phyloP scores from a whole-genome alignment of 1,140 invertebrate species.

The Drosophila paulistorum region DNA sequence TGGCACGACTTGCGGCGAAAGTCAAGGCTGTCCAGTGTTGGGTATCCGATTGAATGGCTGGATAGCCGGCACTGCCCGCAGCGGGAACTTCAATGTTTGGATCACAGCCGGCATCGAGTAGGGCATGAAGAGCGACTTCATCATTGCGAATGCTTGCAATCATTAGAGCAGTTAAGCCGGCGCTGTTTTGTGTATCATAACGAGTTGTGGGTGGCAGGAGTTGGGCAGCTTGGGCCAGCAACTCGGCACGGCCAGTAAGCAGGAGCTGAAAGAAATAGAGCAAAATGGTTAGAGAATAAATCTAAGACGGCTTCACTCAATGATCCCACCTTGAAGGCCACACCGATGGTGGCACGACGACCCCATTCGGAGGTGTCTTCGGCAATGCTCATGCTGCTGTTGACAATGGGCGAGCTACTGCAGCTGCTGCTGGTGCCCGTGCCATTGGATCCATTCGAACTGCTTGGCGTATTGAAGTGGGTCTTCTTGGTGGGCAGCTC shows the following conservation, averaged over 20 bases:
- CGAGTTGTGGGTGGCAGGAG: constrained; percentile 89
- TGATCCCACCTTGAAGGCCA: constrained; percentile 87
- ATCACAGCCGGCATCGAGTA: constrained; percentile 91
- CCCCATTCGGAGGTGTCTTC: constrained; percentile 82
- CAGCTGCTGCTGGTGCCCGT: constrained; percentile 52
- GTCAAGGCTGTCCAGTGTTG: constrained; percentile 92
- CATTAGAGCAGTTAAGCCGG: constrained; percentile 92
- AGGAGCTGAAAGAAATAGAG: constrained; percentile 84
- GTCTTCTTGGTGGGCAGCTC: constrained; percentile 83
- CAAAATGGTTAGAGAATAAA: too few species aligned
- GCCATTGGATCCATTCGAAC: constrained; percentile 9
- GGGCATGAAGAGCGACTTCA: constrained; percentile 87
- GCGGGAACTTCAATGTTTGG: constrained; percentile 88
- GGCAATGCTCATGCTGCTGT: constrained; percentile 48
- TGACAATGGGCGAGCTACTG: constrained; percentile 50
- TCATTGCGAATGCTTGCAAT: constrained; percentile 91
- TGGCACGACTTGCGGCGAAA: constrained; percentile 87
- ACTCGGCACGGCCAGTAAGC: constrained; percentile 89
- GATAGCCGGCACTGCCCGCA: constrained; percentile 69
- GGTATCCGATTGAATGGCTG: constrained; percentile 87
- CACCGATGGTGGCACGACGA: constrained; percentile 87
- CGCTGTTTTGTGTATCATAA: constrained; percentile 90
- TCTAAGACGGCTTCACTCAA: too few species aligned
- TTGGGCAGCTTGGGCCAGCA: constrained; percentile 90
- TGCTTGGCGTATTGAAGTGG: constrained; percentile 45